Evolutionary conservation across 2,113 vertebrate species (phyloP), one percentile per base, ranked within the genome.

Genomic region (Ancistrus triradiatus): DNA sequence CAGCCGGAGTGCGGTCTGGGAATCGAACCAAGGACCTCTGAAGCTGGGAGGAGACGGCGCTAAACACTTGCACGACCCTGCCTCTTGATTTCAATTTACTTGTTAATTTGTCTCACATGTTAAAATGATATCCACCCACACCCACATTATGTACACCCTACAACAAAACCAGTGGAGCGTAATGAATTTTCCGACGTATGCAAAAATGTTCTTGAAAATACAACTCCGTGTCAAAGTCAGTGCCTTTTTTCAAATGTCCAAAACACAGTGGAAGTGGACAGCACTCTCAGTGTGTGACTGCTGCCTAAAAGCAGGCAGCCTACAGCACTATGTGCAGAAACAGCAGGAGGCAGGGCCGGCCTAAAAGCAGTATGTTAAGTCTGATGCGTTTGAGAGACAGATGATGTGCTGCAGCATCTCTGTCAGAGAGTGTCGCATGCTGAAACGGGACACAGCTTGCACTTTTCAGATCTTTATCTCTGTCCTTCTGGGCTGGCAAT

Each of bases 371-470:
- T 15, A 15, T 15, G 38, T 42, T 42, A 42, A 42, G 38, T 42
- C 38, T 42, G 38, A 42, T n/a, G 38, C 2, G 2, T 42, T 5
- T n/a, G 55, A 15, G 21, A 48, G 42, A 28, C n/a, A 38, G 53
- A 49, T 28, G 51, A 66, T 57, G 62, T 24, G 7, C 14, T 15
- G 52, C 22, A 21, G 6, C 7, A 18, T 31, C 2, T 27, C 17
- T 44, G 15, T 64, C 57, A n/a, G 19, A 61, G 48, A 14, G 43
- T 28, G 53, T 66, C 63, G 44, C 42, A 27, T 50, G 44, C 63
- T 59, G 19, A 66, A 48, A 21, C 13, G 15, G 63, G 43, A 49
- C 47, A 58, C 63, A 66, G 63, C 63, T 66, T 66, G 63, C 31
- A 49, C 33, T 58, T 33, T 49, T 58, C 52, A 66, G 52, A 66